Base-by-base conservation (phyloP, 2,113 vertebrate species). In the Callorhinus ursinus region DNA sequence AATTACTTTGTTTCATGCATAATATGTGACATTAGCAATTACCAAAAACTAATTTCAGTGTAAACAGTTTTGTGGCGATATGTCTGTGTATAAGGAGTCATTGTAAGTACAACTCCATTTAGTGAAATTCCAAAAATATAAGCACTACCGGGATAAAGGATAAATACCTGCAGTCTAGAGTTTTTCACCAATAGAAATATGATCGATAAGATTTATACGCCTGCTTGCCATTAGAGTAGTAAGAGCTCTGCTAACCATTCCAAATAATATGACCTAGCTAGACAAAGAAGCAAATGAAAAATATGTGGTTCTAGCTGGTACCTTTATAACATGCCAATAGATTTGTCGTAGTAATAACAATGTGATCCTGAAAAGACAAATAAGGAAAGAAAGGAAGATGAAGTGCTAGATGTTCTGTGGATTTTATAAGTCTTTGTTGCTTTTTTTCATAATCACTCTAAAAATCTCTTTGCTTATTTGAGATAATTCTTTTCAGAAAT, bases 1-100 rank as follows among this genome's bases (percentile, higher is more conserved):
- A 80, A 94, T 94, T 90, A 90, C 57, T 92, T 92, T 69, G 80
- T 88, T 96, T 95, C 33, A 59, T 83, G 15, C 46, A 97, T 95
- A 93, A 84, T 69, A 71, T 14, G 80, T 72, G 19, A 55, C 83
- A 24, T 79, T 77, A 94, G n/a, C 24, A 93, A 81, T 42, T 83
- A 39, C 65, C 28, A 96, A 81, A 91, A 92, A 14, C 10, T 89
- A 65, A 85, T 92, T 94, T 90, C 51, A 96, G 11, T 81, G 8
- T 42, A 72, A 51, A 63, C 11, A 14, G 24, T 84, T 97, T 82
- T 93, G 55, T 88, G 24, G 92, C 14, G 36, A 6, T 61, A 46
- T 59, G 7, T 42, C 8, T 87, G 71, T 83, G 9, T 36, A 7
- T 18, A 61, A 49, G 19, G 53, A 96, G 19, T 72, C 82, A 81